phyloP scores from a whole-genome alignment of 2,113 vertebrate species.

The Puntigrus tetrazona region DNA sequence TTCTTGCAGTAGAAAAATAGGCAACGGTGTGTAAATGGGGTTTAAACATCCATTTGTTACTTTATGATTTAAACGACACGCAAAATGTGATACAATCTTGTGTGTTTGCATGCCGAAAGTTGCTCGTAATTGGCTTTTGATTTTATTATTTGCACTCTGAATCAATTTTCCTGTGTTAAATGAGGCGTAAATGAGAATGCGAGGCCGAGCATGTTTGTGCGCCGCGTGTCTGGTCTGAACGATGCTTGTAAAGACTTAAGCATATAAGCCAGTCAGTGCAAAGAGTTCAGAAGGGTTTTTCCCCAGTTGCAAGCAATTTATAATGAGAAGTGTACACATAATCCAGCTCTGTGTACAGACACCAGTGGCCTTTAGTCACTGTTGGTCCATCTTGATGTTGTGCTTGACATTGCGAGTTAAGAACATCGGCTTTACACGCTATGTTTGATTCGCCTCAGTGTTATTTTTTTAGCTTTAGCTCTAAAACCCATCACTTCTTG shows the following conservation, averaged over 20 bases:
- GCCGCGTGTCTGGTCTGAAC: background rate
- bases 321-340: conserved; percentile 14
- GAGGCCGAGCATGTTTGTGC: background rate
- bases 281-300: background rate
- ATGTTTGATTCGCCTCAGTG: background rate
- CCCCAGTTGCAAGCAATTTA: conserved; percentile 3
- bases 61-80: background rate
- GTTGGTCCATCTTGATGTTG: background rate
- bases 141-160: background rate
- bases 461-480: background rate
- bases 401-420: background rate
- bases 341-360: conserved; percentile 5
- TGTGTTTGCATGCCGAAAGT: conserved; percentile 5
- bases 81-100: background rate
- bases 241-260: conserved; percentile 29
- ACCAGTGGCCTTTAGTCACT: background rate
- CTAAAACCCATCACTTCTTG: background rate
- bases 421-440: background rate
- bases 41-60: background rate
- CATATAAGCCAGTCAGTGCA: conserved; percentile 12
- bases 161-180: conserved; percentile 28
- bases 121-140: background rate
- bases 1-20: background rate
- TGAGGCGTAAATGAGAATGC: background rate
- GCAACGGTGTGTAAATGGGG: background rate